phyloP scores from a whole-genome alignment of 2,797 vertebrate genomes.

The Erpetoichthys calabaricus region DNA sequence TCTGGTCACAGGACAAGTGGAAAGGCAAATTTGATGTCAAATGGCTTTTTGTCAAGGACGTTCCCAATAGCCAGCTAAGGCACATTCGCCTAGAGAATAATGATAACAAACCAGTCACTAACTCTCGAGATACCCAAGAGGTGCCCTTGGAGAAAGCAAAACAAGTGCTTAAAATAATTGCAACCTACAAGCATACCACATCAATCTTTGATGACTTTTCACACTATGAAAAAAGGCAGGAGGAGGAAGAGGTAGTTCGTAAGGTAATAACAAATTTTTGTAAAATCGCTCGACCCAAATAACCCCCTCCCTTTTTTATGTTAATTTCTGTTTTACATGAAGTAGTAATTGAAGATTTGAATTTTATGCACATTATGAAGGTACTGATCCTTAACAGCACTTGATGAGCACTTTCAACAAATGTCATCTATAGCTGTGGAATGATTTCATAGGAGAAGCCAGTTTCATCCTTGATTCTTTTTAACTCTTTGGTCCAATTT shows the following conservation, averaged over 20 bases:
- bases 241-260: constrained; percentile 86
- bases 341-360: too few species aligned
- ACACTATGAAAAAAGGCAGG: constrained; percentile 92
- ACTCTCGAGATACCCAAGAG: constrained; percentile 92
- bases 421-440: too few species aligned
- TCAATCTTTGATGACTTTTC: constrained; percentile 97
- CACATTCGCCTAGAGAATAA: constrained; percentile 95
- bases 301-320: too few species aligned
- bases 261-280: constrained; percentile 51
- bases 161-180: constrained; percentile 89
- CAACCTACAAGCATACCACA: constrained; percentile 88
- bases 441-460: too few species aligned
- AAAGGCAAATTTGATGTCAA: constrained; percentile 92
- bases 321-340: too few species aligned
- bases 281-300: too few species aligned
- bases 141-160: constrained; percentile 92
- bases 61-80: constrained; percentile 87
- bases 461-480: too few species aligned
- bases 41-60: constrained; percentile 95
- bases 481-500: too few species aligned
- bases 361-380: too few species aligned
- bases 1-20: constrained; percentile 98
- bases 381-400: too few species aligned
- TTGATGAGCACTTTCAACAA: too few species aligned
- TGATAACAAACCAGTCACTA: constrained; percentile 94